Evolutionary conservation across 2,113 vertebrate genomes (phyloP), one percentile per base, ranked within the genome.

Genomic region (Natator depressus): DNA sequence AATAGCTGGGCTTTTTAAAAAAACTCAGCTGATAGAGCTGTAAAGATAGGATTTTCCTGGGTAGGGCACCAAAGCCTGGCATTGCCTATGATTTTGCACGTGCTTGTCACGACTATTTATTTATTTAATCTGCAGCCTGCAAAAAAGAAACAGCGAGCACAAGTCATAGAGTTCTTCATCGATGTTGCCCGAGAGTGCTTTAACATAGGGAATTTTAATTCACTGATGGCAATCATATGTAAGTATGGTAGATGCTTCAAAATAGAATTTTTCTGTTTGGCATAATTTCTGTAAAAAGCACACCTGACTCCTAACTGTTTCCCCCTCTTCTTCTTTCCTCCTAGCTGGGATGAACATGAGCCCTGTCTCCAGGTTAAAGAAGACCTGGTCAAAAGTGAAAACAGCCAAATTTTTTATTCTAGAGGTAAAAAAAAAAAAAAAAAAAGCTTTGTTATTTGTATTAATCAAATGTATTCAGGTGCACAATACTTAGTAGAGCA

Each of bases 171-270:
- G 97, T 99, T 99, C 98, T 99, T 99, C 98, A 99, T 99, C 29
- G 99, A 99, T 0, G 99, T 99, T 93, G 99, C 99, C 92, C 98
- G 99, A 14, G 99, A 99, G 96, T 99, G 99, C 96, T 99, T 99
- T 98, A 99, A 99, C 98, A 99, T 99, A 5, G 99, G 99, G 97
- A 99, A 99, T 98, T 99, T 99, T 96, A 99, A 99, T 98, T 99
- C 99, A 1, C 98, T 99, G 92, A 99, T 99, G 99, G 99, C 99
- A 93, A 99, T 99, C 91, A 99, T 99, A 97, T 99, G 99, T 99
- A 98, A 99, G 99, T 99, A 93, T 59, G 16, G 9, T 5, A 72
- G 84, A 47, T 83, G 62, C 84, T 94, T 88, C 59, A 86, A 54
- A 62, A n/a, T 1, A 4, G 24, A 9, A 8, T 59, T 47, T 49